Evolutionary conservation across 1,140 invertebrate species (phyloP).

Genomic region (Micrasema minimum): DNA sequence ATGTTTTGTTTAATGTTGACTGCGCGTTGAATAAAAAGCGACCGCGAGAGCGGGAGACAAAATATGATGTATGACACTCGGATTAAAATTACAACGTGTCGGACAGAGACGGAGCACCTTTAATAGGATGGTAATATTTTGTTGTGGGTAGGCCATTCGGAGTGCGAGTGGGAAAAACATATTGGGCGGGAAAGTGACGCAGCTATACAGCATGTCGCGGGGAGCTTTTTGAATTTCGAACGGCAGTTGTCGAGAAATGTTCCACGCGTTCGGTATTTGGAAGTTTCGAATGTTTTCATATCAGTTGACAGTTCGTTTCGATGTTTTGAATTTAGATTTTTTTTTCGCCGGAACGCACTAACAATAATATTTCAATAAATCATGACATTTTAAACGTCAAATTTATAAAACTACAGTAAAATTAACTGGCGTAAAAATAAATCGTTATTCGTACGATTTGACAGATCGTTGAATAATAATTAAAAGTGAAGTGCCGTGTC

Average conservation of each 20-base stretch:
- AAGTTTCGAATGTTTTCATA: slow-evolving; percentile 36
- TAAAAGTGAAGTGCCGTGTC: too few relatives aligned
- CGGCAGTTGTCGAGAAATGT: slow-evolving; percentile 40
- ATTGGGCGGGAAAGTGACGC: slow-evolving; percentile 5
- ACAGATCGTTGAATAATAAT: too few relatives aligned
- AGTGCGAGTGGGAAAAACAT: slow-evolving; percentile 1
- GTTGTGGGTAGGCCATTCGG: neutral
- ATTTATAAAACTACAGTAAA: too few relatives aligned
- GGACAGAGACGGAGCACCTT: slow-evolving; percentile 11
- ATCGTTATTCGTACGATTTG: too few relatives aligned
- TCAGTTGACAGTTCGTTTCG: slow-evolving; percentile 21
- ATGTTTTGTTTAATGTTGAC: slow-evolving; percentile 8
- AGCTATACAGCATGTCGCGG: slow-evolving; percentile 27
- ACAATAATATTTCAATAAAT: too few relatives aligned
- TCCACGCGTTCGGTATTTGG: slow-evolving; percentile 41
- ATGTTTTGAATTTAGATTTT: too few relatives aligned
- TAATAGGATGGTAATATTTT: slow-evolving; percentile 17
- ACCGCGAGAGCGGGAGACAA: slow-evolving; percentile 1
- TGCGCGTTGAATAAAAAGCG: slow-evolving; percentile 25
- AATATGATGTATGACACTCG: slow-evolving; percentile 14
- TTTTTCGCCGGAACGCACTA: too few relatives aligned
- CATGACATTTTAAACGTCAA: too few relatives aligned
- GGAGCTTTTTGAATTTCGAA: slow-evolving; percentile 42
- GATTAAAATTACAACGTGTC: slow-evolving; percentile 7
- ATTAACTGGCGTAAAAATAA: too few relatives aligned